Evolutionary conservation across 2,888 invertebrate genomes (phyloP).

Genomic region (Oeneis ivallda): DNA sequence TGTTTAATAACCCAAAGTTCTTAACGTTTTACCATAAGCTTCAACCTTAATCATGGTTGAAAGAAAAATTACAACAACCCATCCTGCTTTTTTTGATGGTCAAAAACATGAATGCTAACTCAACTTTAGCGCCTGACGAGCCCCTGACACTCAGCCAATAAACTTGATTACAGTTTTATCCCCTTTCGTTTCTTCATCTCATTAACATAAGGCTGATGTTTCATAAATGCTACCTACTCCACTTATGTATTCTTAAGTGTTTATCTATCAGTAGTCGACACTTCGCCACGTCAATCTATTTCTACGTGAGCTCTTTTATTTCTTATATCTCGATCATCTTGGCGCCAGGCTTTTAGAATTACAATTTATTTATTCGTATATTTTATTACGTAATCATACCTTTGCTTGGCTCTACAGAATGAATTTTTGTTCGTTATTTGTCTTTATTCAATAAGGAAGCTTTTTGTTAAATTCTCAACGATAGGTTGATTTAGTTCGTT

Average conservation of each 20-base stretch:
- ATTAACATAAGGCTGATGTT: neutral
- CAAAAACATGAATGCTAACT: no score
- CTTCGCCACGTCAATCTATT: conserved; percentile 1
- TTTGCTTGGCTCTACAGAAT: neutral
- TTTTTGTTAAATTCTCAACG: no score
- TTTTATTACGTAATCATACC: conserved; percentile 13
- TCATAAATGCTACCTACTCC: neutral
- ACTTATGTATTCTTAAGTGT: neutral
- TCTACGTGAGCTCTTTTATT: conserved; percentile 22
- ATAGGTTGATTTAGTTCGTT: no score
- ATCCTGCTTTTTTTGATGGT: no score
- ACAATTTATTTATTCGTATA: conserved; percentile 16
- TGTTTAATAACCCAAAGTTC: no score
- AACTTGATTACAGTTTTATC: neutral
- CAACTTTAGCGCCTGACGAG: no score
- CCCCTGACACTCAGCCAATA: neutral
- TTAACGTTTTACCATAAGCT: no score
- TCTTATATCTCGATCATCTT: conserved; percentile 22
- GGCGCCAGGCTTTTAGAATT: conserved; percentile 33
- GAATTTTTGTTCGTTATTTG: no score
- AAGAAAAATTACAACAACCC: no score
- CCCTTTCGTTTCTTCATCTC: neutral
- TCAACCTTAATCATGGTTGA: no score
- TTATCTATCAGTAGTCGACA: neutral
- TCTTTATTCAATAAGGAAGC: no score